Base-by-base conservation (phyloP, 2,797 vertebrate genomes). In the Zalophus californianus region DNA sequence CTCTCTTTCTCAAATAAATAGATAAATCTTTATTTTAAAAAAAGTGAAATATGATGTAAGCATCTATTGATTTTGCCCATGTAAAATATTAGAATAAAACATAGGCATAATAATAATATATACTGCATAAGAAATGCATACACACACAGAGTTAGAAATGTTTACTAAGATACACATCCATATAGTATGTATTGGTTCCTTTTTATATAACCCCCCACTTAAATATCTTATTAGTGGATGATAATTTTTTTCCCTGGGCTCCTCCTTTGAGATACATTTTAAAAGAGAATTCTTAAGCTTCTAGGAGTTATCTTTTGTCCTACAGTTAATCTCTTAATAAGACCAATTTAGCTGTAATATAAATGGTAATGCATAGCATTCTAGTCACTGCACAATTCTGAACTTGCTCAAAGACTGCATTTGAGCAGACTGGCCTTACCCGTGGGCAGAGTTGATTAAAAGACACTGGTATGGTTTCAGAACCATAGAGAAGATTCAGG, bases 311-410 rank as follows among this genome's bases (percentile, higher is more conserved):
- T 96, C 64, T 87, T 97, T 97, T 97, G 96, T 96, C 78, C 97
- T 92, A 58, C 1, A 96, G 56, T 96, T 97, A 98, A 98, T 98
- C 98, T 97, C 94, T 98, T 98, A 97, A 98, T 98, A 97, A 98
- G 93, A 80, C 85, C 93, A 97, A 97, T 96, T 98, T 97, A 86
- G 82, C 66, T 97, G 72, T 92, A 92, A 89, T 93, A 86, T 84
- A 96, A 97, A 95, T 96, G 96, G 87, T 91, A 97, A 97, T 96
- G 86, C 96, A 87, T 70, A 94, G 66, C 25, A 29, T 89, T 92
- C 95, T 96, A 96, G 73, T 88, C 90, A 78, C 77, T 84, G 62
- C 87, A 97, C 98, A 95, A 79, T 80, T 98, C 97, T 96, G 78
- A 98, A 98, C 97, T 98, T 98, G 98, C 93, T 98, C 90, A 79